Conservation (phyloP, 30 jellyfish, hydroid and myxozoan genomes). For the Pseudorhiza aurosa region DNA sequence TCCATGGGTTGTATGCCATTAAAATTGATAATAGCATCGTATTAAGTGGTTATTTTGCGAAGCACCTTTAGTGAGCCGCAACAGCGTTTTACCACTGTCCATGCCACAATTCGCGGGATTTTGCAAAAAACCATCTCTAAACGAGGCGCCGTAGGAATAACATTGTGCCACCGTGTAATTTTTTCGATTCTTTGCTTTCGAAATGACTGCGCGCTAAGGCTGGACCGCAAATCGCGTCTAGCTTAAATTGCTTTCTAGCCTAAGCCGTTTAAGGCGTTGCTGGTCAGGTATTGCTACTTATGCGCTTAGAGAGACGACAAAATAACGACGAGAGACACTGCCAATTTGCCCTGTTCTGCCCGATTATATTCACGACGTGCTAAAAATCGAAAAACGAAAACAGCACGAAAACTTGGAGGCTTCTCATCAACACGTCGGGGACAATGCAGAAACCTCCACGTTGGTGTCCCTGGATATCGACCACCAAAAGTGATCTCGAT, state of each 20-base stretch:
- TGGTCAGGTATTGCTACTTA: not conserved
- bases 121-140: not conserved
- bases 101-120: constrained; percentile 33
- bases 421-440: too few species aligned
- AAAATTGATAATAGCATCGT: constrained; percentile 24
- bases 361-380: not conserved
- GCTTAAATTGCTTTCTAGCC: constrained; percentile 8
- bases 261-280: constrained; percentile 5
- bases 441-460: too few species aligned
- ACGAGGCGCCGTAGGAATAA: constrained; percentile 34
- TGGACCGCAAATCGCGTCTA: constrained; percentile 29
- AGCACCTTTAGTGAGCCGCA: constrained; percentile 37
- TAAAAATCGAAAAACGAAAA: not conserved
- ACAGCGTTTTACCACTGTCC: constrained; percentile 22
- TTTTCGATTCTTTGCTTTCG: constrained; percentile 19
- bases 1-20: constrained; percentile 14
- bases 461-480: too few species aligned
- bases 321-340: not conserved
- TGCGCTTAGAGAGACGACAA: not conserved
- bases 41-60: constrained; percentile 17
- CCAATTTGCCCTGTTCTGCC: not conserved
- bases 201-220: constrained; percentile 21
- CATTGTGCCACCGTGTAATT: constrained; percentile 1
- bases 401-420: too few species aligned
- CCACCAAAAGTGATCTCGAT: too few species aligned